phyloP scores from a whole-genome alignment of 1,140 invertebrate species.

The Nymphalis io region DNA sequence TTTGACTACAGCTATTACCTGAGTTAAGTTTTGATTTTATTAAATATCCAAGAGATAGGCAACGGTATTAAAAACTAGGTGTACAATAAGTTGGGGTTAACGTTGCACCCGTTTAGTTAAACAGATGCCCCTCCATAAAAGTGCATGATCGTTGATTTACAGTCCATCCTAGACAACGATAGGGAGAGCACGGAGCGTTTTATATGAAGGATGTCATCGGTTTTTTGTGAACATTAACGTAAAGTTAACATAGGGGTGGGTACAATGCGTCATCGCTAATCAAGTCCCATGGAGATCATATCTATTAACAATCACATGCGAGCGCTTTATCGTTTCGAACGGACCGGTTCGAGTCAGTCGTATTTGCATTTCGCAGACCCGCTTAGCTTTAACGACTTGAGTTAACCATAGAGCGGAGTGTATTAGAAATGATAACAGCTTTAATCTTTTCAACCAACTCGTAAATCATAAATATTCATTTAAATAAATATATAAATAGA shows the following conservation, averaged over 20 bases:
- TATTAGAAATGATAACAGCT: conserved; percentile 12
- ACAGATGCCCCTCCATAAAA: conserved; percentile 40
- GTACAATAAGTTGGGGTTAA: conserved; percentile 21
- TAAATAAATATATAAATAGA: too few species aligned
- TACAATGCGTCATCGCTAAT: conserved; percentile 36
- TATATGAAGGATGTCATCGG: conserved; percentile 32
- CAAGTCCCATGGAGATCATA: conserved; percentile 36
- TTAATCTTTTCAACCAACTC: background rate
- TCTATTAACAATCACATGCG: conserved; percentile 45
- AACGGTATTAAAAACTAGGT: conserved; percentile 16
- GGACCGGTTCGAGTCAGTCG: conserved; percentile 56
- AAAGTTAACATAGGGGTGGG: conserved; percentile 27
- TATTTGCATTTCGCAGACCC: conserved; percentile 61
- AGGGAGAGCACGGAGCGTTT: conserved; percentile 28
- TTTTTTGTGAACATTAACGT: conserved; percentile 31
- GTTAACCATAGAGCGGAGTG: conserved; percentile 7
- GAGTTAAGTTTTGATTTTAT: too few species aligned
- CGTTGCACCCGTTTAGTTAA: conserved; percentile 20
- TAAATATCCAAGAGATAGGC: background rate
- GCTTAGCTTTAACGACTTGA: conserved; percentile 35
- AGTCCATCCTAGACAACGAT: conserved; percentile 29
- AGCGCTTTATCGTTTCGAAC: conserved; percentile 51
- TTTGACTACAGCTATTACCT: background rate
- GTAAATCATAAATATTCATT: too few species aligned
- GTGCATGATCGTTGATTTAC: conserved; percentile 34